Conservation (phyloP, 2,888 invertebrate species). For the Zootermopsis nevadensis region DNA sequence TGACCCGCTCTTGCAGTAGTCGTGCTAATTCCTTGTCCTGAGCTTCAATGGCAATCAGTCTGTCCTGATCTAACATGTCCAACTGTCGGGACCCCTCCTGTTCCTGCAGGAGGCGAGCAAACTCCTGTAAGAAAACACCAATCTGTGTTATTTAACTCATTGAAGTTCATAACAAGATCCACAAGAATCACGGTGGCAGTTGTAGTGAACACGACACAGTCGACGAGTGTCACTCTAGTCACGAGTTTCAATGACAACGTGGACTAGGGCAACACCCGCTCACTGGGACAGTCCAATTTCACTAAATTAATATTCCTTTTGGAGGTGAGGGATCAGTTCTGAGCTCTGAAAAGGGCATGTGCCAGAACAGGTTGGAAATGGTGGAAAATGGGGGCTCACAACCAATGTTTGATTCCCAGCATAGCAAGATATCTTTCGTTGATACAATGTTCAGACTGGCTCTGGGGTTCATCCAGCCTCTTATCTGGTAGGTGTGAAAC, state of each 20-base stretch:
- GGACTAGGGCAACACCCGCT: slow-evolving; percentile 61
- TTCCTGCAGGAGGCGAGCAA: slow-evolving; percentile 81
- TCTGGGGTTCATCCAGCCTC: too few relatives aligned
- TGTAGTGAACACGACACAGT: slow-evolving; percentile 52
- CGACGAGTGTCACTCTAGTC: slow-evolving; percentile 66
- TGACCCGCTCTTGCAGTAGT: slow-evolving; percentile 75
- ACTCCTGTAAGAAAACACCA: slow-evolving; percentile 65
- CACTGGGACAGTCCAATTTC: slow-evolving; percentile 40
- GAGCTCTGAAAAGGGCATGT: too few relatives aligned
- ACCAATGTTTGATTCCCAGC: too few relatives aligned
- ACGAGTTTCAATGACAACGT: slow-evolving; percentile 58
- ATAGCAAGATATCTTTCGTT: too few relatives aligned
- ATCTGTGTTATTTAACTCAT: too few relatives aligned
- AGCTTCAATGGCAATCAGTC: slow-evolving; percentile 79
- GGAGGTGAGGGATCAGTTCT: too few relatives aligned
- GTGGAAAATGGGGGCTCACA: too few relatives aligned
- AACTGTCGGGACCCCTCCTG: slow-evolving; percentile 72
- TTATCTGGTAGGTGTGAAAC: too few relatives aligned
- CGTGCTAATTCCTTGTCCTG: slow-evolving; percentile 83
- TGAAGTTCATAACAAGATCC: too few relatives aligned
- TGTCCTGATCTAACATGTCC: slow-evolving; percentile 69
- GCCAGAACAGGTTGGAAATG: too few relatives aligned
- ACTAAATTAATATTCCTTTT: too few relatives aligned
- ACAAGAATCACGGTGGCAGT: background rate
- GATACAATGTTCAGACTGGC: too few relatives aligned